These are phyloP conservation scores for Pomacea maculata DNA, from an alignment of 1,140 invertebrate species.

Conservation along the genomic window DNA sequence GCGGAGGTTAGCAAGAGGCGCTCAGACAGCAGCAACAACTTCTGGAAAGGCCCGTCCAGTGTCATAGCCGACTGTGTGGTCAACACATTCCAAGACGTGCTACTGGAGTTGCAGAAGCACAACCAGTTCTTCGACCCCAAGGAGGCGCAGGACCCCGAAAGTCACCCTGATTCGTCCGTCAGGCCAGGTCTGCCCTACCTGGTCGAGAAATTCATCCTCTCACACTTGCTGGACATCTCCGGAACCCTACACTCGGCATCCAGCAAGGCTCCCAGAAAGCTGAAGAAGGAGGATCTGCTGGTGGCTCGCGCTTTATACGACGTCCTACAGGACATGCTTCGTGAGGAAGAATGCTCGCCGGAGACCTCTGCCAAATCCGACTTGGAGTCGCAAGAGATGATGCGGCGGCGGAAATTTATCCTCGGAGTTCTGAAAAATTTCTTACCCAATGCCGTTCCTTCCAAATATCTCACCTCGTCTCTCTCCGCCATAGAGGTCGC, in stretches of 20 bases:
- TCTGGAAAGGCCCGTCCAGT: neutral
- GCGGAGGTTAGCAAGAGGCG: neutral
- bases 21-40: too few species aligned
- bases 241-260: neutral
- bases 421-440: too few species aligned
- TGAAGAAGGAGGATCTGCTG: neutral
- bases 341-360: neutral
- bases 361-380: too few species aligned
- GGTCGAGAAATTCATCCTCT: conserved; percentile 14
- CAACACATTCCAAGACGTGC: conserved; percentile 8
- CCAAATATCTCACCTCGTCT: too few species aligned
- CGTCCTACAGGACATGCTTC: neutral
- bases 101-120: neutral
- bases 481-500: too few species aligned
- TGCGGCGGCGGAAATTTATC: too few species aligned
- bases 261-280: too few species aligned
- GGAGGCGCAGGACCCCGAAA: neutral
- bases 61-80: neutral
- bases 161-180: neutral
- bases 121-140: conserved; percentile 16
- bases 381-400: too few species aligned
- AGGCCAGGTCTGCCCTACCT: conserved; percentile 15
- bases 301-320: neutral
- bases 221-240: neutral
- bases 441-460: too few species aligned